Base-by-base conservation (phyloP, 2,888 invertebrate species). In the Lasioglossum calceatum region DNA sequence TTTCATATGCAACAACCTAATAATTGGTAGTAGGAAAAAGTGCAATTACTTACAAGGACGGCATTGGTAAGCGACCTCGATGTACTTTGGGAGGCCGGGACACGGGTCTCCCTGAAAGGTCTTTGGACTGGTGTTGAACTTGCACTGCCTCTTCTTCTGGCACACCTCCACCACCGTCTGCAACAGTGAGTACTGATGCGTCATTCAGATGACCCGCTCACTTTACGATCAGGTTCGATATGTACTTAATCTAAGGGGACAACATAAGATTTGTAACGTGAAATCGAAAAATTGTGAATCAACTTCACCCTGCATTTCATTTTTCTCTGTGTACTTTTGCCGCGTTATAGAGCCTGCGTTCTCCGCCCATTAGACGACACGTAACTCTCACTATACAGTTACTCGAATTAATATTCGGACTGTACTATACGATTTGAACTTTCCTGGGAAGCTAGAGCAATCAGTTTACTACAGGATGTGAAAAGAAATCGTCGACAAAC, bases 1-100 rank as follows among this genome's bases (percentile, higher is more conserved):
- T 32, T 32, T 32, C 32, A 32, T 32, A 32, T 32, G 32, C 32
- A 32, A 32, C 32, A 32, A 32, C 1, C 32, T 39, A 39, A 7
- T 54, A 54, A 23, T 54, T 23, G 36, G 54, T 44, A 16, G 44
- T 44, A 44, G 44, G 44, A 64, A 39, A 36, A 39, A 23, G 27
- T 27, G 67, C 32, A 19, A 71, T 78, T 96, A 97, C 98, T 98
- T 96, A 99, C 99, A 98, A 94, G 99, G 99, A 95, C 98, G 97
- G 96, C 99, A 99, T 96, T 99, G 99, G 96, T 98, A 99, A 92
- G 98, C 98, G 89, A 99, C 98, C 96, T 99, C 98, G 91, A 99
- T 98, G 96, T 98, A 99, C 96, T 99, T 99, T 89, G 98, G 96
- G 85, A 98, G 97, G 39, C 98, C 97, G 19, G 99, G 99, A 95